A percentile compares a stretch with the other conserved stretches of the same genome.
Evolutionary conservation across 1,140 invertebrate genomes (phyloP).

Genomic region (Macrotrachela quadricornifera): DNA sequence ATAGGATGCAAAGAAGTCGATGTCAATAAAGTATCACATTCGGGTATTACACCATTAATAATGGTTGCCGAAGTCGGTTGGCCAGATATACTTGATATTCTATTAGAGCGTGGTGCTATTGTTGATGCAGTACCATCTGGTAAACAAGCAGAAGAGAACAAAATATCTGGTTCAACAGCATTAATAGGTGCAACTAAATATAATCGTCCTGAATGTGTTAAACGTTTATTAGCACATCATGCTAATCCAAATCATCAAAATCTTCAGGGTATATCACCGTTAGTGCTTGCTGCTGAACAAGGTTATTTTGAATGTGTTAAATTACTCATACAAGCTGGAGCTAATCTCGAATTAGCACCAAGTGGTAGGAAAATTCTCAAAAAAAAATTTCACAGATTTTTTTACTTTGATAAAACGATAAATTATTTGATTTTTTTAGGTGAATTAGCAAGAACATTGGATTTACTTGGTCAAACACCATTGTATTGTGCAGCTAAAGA

Average conservation of each 20-base stretch:
- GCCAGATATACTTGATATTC: constrained; percentile 7
- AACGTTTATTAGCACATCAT: not conserved
- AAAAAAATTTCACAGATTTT: too few species aligned
- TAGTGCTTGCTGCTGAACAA: constrained; percentile 8
- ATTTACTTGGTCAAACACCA: constrained; percentile 40
- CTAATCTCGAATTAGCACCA: constrained; percentile 6
- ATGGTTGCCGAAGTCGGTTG: constrained; percentile 10
- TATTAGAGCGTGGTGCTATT: constrained; percentile 4
- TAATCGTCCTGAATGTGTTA: constrained; percentile 7
- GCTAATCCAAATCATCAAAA: constrained; percentile 10
- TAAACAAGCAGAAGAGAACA: constrained; percentile 4
- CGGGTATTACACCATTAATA: constrained; percentile 7
- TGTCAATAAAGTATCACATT: constrained; percentile 7
- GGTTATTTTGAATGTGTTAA: constrained; percentile 6
- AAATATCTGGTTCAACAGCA: constrained; percentile 7
- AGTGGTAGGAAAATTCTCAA: constrained; percentile 4
- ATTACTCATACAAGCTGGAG: not conserved
- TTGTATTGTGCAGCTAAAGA: constrained; percentile 97
- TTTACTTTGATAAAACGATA: too few species aligned
- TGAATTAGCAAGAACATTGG: not conserved
- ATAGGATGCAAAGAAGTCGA: constrained; percentile 3
- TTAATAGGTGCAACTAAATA: constrained; percentile 10
- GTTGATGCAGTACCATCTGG: constrained; percentile 6
- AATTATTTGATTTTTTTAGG: not conserved
- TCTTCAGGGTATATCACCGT: constrained; percentile 6